phyloP scores from a whole-genome alignment of 1,140 invertebrate species.

The Fopius arisanus region DNA sequence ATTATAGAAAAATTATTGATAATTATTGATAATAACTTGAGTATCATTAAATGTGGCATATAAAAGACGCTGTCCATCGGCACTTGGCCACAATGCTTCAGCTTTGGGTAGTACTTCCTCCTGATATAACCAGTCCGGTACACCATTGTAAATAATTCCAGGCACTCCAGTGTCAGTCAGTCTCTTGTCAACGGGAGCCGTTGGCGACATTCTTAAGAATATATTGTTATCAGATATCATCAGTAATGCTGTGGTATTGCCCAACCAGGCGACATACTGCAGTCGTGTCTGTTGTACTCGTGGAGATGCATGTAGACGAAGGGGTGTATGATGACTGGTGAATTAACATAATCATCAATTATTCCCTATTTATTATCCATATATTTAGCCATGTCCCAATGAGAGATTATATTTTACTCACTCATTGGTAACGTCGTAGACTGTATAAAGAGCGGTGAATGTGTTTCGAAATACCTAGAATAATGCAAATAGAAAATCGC shows the following conservation, averaged over 20 bases:
- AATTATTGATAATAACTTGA: conserved; percentile 71
- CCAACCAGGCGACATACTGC: conserved; percentile 81
- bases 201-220: conserved; percentile 77
- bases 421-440: conserved; percentile 87
- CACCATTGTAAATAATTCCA: conserved; percentile 85
- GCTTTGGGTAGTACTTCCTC: conserved; percentile 79
- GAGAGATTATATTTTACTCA: conserved; percentile 71
- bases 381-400: background rate
- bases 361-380: conserved; percentile 5
- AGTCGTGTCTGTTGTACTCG: conserved; percentile 75
- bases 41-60: conserved; percentile 90
- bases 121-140: conserved; percentile 95
- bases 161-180: conserved; percentile 79
- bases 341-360: background rate
- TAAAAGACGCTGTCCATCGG: conserved; percentile 80
- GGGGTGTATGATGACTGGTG: conserved; percentile 81
- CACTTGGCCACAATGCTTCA: conserved; percentile 85
- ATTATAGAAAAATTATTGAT: background rate
- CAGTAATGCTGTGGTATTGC: conserved; percentile 74
- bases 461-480: conserved; percentile 81
- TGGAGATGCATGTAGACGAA: conserved; percentile 72
- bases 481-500: background rate
- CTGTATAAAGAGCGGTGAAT: conserved; percentile 82
- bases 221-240: conserved; percentile 87
- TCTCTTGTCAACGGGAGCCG: conserved; percentile 69